Percentiles rank a stretch among this genome's conserved stretches.
These are phyloP conservation scores for Acrocephalus kingi DNA, from an alignment of 2,113 vertebrate genomes.

Conservation along the genomic window DNA sequence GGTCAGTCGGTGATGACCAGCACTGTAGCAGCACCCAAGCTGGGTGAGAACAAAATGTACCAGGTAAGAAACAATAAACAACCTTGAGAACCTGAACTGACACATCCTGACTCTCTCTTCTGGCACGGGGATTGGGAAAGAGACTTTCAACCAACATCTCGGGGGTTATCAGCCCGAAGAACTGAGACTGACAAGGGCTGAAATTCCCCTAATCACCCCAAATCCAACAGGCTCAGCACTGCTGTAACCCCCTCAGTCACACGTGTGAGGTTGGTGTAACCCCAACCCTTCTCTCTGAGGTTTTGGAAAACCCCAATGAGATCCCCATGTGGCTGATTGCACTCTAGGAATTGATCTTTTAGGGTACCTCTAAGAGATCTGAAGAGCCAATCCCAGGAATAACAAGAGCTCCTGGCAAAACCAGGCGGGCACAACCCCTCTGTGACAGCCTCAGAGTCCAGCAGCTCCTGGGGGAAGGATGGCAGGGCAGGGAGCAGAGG, in stretches of 20 bases:
- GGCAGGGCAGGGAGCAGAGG: background rate
- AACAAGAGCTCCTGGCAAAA: background rate
- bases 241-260: background rate
- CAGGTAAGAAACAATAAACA: too few relatives aligned
- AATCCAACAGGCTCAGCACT: background rate
- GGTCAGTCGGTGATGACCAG: too few relatives aligned
- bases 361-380: background rate
- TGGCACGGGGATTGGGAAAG: too few relatives aligned
- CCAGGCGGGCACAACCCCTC: background rate
- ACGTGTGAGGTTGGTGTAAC: background rate
- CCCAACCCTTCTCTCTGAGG: background rate
- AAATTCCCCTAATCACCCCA: background rate
- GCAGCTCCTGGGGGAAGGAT: background rate
- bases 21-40: too few relatives aligned
- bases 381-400: background rate
- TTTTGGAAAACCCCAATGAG: background rate
- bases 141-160: too few relatives aligned
- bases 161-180: too few relatives aligned
- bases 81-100: too few relatives aligned
- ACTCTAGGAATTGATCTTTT: background rate
- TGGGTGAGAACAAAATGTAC: too few relatives aligned
- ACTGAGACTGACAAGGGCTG: background rate
- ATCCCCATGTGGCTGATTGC: fast-evolving
- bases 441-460: background rate
- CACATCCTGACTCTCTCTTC: too few relatives aligned